Conservation (phyloP, 2,888 invertebrate genomes). For the Himalopsyche tibetana region DNA sequence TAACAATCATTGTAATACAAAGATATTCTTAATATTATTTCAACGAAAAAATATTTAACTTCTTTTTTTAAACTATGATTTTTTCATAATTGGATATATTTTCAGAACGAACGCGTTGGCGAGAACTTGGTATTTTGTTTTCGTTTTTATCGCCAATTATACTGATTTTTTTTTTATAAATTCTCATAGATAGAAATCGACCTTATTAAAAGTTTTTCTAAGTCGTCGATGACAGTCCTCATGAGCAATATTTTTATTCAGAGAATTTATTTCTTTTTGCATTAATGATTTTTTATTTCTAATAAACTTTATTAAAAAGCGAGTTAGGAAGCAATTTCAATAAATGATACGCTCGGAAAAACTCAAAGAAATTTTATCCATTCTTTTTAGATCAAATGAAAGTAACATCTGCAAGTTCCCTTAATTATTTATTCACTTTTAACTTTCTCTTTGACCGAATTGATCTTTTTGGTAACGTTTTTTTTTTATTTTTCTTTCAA, state of each 20-base stretch:
- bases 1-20: no score
- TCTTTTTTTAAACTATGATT: no score
- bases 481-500: constrained; percentile 18
- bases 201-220: constrained; percentile 20
- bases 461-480: constrained; percentile 12
- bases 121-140: no score
- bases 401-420: constrained; percentile 35
- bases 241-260: neutral
- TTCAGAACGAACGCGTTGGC: no score
- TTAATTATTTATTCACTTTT: constrained; percentile 40
- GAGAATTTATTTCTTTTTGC: neutral
- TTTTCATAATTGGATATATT: no score
- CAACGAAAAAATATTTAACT: no score
- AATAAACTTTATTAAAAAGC: constrained; percentile 27
- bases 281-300: constrained; percentile 25
- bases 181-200: neutral
- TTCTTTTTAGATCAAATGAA: constrained; percentile 32
- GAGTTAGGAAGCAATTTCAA: constrained; percentile 38
- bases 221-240: neutral
- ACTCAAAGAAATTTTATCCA: constrained; percentile 23
- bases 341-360: constrained; percentile 31
- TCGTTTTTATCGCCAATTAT: no score
- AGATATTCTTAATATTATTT: no score
- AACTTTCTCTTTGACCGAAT: constrained; percentile 37
- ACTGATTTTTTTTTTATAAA: no score